Percentiles rank a stretch among this genome's conserved stretches.
These are phyloP conservation scores for Yponomeuta sedellus DNA, from an alignment of 2,888 invertebrate genomes.

Conservation along the genomic window DNA sequence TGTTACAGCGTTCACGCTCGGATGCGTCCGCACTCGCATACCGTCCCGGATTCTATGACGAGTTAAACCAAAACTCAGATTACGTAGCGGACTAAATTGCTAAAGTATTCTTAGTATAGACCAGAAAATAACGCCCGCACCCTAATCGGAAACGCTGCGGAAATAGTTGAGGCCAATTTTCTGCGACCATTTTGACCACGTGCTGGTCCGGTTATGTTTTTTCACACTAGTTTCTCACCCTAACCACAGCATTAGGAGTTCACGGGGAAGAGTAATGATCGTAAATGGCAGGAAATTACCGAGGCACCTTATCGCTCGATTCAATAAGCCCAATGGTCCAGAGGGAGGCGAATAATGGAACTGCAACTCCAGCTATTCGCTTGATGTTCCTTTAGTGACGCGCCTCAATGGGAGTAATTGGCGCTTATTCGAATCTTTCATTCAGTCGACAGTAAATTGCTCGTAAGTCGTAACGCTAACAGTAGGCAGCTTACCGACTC, in stretches of 20 bases:
- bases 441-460: conserved; percentile 8
- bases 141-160: conserved; percentile 33
- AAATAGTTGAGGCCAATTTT: conserved; percentile 39
- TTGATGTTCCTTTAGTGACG: conserved; percentile 41
- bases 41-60: background rate
- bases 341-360: conserved; percentile 66
- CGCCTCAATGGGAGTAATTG: conserved; percentile 61
- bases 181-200: conserved; percentile 26
- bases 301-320: conserved; percentile 70
- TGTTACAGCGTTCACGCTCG: conserved; percentile 26
- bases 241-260: conserved; percentile 47
- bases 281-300: conserved; percentile 73
- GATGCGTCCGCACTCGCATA: conserved; percentile 6
- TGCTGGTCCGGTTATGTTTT: conserved; percentile 36
- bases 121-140: background rate
- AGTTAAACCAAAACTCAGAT: background rate
- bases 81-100: background rate
- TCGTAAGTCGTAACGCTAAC: conserved; percentile 6
- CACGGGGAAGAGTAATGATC: conserved; percentile 61
- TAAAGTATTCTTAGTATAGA: background rate
- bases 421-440: conserved; percentile 48
- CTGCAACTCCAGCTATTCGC: conserved; percentile 57
- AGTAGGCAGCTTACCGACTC: background rate
- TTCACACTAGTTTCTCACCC: conserved; percentile 31
- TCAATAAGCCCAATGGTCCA: conserved; percentile 65